phyloP scores from a whole-genome alignment of 2,888 invertebrate genomes.

The Torymus texanus region DNA sequence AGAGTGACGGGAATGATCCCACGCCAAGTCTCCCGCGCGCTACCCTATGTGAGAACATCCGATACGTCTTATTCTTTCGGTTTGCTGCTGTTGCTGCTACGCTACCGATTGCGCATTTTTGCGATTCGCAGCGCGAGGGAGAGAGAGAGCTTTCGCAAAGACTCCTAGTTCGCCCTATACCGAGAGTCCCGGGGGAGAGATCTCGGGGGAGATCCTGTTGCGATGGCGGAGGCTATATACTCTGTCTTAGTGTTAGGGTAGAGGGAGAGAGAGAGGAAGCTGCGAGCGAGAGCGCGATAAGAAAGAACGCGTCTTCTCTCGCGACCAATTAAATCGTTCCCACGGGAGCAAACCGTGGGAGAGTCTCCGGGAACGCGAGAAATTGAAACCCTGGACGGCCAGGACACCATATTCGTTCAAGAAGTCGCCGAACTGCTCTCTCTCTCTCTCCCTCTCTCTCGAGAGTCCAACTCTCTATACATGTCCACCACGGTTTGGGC shows the following conservation, averaged over 20 bases:
- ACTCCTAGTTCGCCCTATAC: slow-evolving; percentile 8
- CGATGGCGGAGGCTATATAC: too few relatives aligned
- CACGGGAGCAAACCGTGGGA: slow-evolving; percentile 73
- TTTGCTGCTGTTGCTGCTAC: too few relatives aligned
- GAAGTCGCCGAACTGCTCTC: slow-evolving; percentile 61
- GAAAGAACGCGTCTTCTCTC: slow-evolving; percentile 58
- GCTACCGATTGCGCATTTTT: neutral
- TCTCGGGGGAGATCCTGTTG: neutral
- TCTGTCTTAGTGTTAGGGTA: neutral
- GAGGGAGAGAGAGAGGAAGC: slow-evolving; percentile 8
- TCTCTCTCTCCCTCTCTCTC: neutral
- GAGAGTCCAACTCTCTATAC: too few relatives aligned
- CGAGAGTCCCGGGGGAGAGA: slow-evolving; percentile 2
- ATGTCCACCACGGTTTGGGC: too few relatives aligned
- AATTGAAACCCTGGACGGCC: slow-evolving; percentile 65
- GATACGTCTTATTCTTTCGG: neutral
- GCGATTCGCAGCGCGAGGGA: neutral
- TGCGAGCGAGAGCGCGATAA: slow-evolving; percentile 13
- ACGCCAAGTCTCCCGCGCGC: slow-evolving; percentile 40
- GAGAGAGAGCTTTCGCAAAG: slow-evolving; percentile 19
- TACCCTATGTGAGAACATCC: slow-evolving; percentile 34
- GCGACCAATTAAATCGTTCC: slow-evolving; percentile 71
- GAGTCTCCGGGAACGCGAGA: slow-evolving; percentile 68
- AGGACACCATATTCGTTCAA: slow-evolving; percentile 66
- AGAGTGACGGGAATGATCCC: slow-evolving; percentile 49